phyloP scores from a whole-genome alignment of 2,797 vertebrate species.

The Sebastes kiyomatsui region DNA sequence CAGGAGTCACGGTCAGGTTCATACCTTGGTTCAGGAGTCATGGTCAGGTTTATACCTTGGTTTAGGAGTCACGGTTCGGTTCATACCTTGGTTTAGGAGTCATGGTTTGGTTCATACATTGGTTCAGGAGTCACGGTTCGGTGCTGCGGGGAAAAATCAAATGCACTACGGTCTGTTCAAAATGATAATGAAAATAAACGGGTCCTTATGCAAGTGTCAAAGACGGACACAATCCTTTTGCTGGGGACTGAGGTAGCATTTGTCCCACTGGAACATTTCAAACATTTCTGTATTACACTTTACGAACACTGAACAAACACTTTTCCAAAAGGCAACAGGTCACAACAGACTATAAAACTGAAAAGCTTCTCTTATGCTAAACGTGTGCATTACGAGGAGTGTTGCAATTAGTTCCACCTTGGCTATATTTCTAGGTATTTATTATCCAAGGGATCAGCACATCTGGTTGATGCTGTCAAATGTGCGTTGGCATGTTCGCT shows the following conservation, averaged over 20 bases:
- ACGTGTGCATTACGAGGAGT: not conserved
- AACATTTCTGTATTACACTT: not conserved
- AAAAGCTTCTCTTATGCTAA: not conserved
- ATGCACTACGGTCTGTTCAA: not conserved
- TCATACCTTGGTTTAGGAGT: no score
- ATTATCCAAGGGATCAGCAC: no score
- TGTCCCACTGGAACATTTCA: not conserved
- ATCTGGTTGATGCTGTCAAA: no score
- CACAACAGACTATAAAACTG: not conserved
- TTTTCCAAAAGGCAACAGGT: not conserved
- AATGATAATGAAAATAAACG: not conserved
- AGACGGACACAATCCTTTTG: not conserved
- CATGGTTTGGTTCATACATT: no score
- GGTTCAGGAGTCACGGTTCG: not conserved
- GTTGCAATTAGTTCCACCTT: not conserved
- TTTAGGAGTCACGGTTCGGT: no score
- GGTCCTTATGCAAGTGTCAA: not conserved
- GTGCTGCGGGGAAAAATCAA: not conserved
- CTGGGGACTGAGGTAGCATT: not conserved
- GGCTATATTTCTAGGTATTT: not conserved
- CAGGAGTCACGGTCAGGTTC: rapidly evolving
- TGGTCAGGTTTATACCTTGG: no score
- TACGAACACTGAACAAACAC: not conserved
- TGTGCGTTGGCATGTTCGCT: not conserved
- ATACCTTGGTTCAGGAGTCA: no score